Conservation (phyloP, 2,113 vertebrate species). For the Ceyx melanurus region DNA sequence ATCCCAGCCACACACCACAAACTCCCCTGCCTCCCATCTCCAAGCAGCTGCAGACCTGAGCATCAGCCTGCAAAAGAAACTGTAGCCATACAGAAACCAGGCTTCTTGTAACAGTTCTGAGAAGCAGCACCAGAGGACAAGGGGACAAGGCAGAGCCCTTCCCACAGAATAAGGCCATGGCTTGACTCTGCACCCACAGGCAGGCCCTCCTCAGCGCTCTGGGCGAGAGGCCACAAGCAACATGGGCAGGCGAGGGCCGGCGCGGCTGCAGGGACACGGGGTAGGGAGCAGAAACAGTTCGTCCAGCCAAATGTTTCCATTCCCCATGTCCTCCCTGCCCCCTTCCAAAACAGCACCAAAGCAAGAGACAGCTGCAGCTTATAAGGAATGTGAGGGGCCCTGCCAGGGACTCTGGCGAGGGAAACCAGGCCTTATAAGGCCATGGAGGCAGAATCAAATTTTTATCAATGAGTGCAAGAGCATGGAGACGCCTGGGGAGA, state of each 20-base stretch:
- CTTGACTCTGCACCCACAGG: rapidly evolving
- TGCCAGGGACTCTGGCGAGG: constrained; percentile 85
- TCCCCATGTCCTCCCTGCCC: constrained; percentile 70
- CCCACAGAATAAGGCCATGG: background rate
- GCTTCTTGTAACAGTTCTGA: background rate
- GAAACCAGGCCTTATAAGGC: constrained; percentile 98
- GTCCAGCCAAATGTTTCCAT: constrained; percentile 74
- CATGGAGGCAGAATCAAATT: constrained; percentile 92
- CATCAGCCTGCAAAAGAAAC: background rate
- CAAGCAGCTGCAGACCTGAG: rapidly evolving
- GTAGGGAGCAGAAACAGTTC: constrained; percentile 30
- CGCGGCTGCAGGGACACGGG: background rate
- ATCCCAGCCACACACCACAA: background rate
- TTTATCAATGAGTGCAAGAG: constrained; percentile 91
- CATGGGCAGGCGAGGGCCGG: background rate
- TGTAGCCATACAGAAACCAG: background rate
- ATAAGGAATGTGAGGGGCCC: constrained; percentile 95
- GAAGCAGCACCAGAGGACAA: background rate
- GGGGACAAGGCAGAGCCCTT: background rate
- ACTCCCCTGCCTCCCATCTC: background rate
- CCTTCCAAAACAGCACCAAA: constrained; percentile 79
- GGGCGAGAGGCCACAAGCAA: background rate
- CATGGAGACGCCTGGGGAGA: constrained; percentile 58
- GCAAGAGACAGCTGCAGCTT: constrained; percentile 92
- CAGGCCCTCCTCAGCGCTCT: background rate